Evolutionary conservation across 92 coral and sea anemone genomes (phyloP), one percentile per base, ranked within the genome.

Genomic region (Actinernus sp.): DNA sequence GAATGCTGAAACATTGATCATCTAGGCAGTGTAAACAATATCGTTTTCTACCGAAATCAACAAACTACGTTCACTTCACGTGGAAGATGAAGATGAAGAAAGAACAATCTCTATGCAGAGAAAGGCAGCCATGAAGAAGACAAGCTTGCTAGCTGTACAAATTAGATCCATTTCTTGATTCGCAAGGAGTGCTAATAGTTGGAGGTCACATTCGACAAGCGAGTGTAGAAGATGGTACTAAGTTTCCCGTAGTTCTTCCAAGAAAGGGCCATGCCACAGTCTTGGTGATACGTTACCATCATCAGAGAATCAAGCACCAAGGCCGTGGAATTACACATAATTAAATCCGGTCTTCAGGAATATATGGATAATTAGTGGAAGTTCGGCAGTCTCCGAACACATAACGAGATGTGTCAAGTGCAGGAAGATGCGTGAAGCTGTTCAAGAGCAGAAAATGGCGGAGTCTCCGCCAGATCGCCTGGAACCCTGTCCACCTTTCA

Each of bases 181-280:
- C 19, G 13, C 23, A 65, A 43, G 80, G 92, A 22, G 21, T 81
- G 41, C 48, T 86, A 3, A 71, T 79, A 26, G 88, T 86, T 25
- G 84, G 88, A 24, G 88, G 93, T 47, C 80, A 88, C 19, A 64
- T 86, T 47, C 63, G 77, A 30, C 78, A 56, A 10, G 88, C 92
- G 14, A 84, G 81, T 30, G 29, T 86, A 18, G 71, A 73, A 38
- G 74, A 61, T 28, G 80, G 74, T 21, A 44, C 79, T 34, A 81
- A 63, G 24, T 73, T 79, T 63, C 80, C 86, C 24, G 60, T 71
- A 39, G 70, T 84, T 60, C 32, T 78, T 38, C 82, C 91, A 11
- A 68, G 72, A 49, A 79, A 73, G 73, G 65, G 81, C 44, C 87
- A 65, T 18, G 78, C 80, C 26, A 85, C 88, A 16, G 67, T 46